Evolutionary conservation across 2,888 invertebrate genomes (phyloP).

Genomic region (Coelopa pilipes): DNA sequence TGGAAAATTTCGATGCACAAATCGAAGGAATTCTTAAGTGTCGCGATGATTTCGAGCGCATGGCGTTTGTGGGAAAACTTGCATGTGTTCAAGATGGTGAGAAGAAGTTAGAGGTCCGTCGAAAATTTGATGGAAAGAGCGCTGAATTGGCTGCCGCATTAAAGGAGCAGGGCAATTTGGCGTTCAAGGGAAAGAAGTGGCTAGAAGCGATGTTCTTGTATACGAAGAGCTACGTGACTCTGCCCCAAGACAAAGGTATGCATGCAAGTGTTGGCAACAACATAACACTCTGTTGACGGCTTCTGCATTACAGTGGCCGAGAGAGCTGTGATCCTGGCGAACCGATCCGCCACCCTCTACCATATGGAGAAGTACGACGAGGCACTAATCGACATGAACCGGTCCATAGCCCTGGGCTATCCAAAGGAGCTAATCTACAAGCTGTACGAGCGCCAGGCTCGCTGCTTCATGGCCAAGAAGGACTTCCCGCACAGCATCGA

Average conservation of each 20-base stretch:
- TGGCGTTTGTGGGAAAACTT: conserved; percentile 71
- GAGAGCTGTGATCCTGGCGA: conserved; percentile 78
- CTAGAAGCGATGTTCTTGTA: conserved; percentile 76
- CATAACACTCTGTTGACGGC: conserved; percentile 31
- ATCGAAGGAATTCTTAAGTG: conserved; percentile 74
- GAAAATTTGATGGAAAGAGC: conserved; percentile 69
- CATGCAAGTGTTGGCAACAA: no score
- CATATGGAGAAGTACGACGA: conserved; percentile 76
- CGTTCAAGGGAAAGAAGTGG: conserved; percentile 79
- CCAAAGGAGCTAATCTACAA: conserved; percentile 81
- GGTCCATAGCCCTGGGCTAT: conserved; percentile 74
- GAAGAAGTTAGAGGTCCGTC: conserved; percentile 69
- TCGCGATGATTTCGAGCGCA: conserved; percentile 74
- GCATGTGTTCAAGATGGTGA: conserved; percentile 67
- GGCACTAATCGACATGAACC: conserved; percentile 77
- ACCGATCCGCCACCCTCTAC: conserved; percentile 83
- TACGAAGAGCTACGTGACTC: conserved; percentile 74
- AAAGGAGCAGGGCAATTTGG: conserved; percentile 79
- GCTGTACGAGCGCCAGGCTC: conserved; percentile 78
- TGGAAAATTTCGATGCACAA: conserved; percentile 69
- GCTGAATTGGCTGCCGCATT: conserved; percentile 71
- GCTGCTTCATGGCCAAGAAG: conserved; percentile 76
- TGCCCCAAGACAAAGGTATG: conserved; percentile 76
- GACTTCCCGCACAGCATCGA: conserved; percentile 73
- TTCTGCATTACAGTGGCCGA: conserved; percentile 71